A percentile compares a stretch with the other conserved stretches of the same genome.
Conservation (phyloP, 2,888 invertebrate genomes). For the Hydrotaea diabolus region DNA sequence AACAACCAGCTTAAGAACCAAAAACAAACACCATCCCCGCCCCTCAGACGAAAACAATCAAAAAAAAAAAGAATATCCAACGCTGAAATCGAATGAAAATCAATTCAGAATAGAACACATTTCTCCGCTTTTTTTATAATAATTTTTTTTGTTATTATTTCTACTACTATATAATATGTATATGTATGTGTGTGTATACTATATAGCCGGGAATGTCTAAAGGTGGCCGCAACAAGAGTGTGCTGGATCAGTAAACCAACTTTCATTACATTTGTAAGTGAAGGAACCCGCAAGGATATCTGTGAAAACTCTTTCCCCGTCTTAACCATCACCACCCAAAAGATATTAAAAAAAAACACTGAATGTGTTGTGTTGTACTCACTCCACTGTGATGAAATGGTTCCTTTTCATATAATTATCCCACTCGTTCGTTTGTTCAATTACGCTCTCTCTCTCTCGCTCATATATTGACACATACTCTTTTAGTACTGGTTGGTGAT, state of each 20-base stretch:
- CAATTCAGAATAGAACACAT: constrained; percentile 71
- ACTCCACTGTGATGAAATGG: constrained; percentile 41
- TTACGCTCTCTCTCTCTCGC: not conserved
- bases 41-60: too few relatives aligned
- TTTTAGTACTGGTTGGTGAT: not conserved
- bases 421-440: not conserved
- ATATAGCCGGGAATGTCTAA: constrained; percentile 80
- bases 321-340: too few relatives aligned
- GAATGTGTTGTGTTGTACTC: constrained; percentile 23
- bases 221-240: constrained; percentile 80
- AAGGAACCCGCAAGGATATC: constrained; percentile 8
- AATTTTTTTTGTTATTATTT: constrained; percentile 51
- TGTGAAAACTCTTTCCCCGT: too few relatives aligned
- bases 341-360: not conserved
- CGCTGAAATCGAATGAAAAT: constrained; percentile 58
- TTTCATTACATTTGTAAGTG: constrained; percentile 81
- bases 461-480: too few relatives aligned
- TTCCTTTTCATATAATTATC: not conserved
- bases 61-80: constrained; percentile 33
- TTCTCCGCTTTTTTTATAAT: constrained; percentile 75
- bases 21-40: constrained; percentile 60
- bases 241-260: constrained; percentile 80
- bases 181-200: constrained; percentile 76
- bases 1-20: constrained; percentile 55
- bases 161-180: constrained; percentile 71